Evolutionary conservation across 1,140 invertebrate genomes (phyloP), one percentile per base, ranked within the genome.

Genomic region (Macrobrachium nipponense): DNA sequence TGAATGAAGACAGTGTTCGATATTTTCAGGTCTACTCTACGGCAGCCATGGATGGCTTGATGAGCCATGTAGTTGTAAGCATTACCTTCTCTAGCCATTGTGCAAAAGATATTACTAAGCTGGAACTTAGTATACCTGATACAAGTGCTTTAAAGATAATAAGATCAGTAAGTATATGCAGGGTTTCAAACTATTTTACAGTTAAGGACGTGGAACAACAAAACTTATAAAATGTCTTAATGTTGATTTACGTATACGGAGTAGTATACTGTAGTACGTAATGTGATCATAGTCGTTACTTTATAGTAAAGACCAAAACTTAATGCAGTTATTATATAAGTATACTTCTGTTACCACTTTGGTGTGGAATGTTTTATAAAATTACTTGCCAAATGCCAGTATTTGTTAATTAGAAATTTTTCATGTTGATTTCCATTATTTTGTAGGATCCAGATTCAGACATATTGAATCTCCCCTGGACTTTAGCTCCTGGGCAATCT

Each of bases 391-490:
- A 51, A 51, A 8, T 51, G 12, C 27, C 27, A 36, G 27, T 12
- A n/a, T n/a, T n/a, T n/a, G 51, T 51, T 10, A 7, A 51, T 10
- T 51, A 51, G 51, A 51, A 51, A 51, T 51, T 12, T 51, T 51
- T 0, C 51, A 51, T 51, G 51, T 51, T 36, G 27, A 36, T 36
- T 36, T 36, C 8, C 12, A 8, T 51, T 51, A 43, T 61, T 82
- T 87, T 80, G 62, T 85, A 89, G 62, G 80, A 82, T 43, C 80
- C 80, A 12, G 66, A 88, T 20, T 83, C 89, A 44, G 87, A 89
- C 88, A 90, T 91, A 51, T 91, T 94, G 23, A 93, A 93, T 90
- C 91, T 94, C 80, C 92, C 92, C 51, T 93, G 94, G 89, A 90
- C 92, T 77, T 89, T 95, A 81, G 90, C 91, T 62, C 91, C 93